Evolutionary conservation across 2,797 vertebrate species (phyloP).

Genomic region (Ctenosaura bakeri): DNA sequence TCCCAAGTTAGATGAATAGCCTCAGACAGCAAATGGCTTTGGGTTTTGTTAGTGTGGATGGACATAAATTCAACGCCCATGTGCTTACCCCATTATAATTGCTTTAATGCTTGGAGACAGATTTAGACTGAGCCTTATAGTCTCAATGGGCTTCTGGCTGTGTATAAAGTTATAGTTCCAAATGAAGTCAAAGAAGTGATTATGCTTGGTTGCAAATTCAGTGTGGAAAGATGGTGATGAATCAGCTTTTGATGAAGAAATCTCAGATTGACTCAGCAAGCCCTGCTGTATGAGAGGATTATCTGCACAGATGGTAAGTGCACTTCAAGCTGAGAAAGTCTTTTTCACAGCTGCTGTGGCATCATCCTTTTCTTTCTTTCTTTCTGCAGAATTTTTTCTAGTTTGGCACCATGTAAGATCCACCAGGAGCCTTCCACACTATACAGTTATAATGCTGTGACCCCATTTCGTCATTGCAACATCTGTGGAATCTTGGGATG

Average conservation of each 20-base stretch:
- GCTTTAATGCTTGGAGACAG: neutral
- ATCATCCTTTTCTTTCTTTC: neutral
- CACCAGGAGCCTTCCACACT: too few species aligned
- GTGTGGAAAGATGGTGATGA: neutral
- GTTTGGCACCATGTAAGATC: neutral
- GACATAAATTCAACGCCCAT: neutral
- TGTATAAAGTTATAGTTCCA: neutral
- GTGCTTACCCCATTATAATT: neutral
- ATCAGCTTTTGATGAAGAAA: neutral
- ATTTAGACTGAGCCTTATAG: neutral
- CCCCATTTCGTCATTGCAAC: too few species aligned
- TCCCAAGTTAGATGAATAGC: neutral
- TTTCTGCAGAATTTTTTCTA: neutral
- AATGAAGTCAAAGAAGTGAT: neutral
- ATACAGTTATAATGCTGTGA: too few species aligned
- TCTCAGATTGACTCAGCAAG: neutral
- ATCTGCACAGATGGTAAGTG: neutral
- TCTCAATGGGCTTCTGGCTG: neutral
- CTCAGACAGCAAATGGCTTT: neutral
- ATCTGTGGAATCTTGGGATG: too few species aligned
- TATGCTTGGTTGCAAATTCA: neutral
- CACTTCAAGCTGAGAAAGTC: neutral
- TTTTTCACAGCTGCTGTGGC: neutral
- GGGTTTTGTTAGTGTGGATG: neutral
- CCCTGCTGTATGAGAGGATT: neutral